These are phyloP conservation scores for Carduelis carduelis DNA, from an alignment of 2,797 vertebrate species.

Conservation along the genomic window DNA sequence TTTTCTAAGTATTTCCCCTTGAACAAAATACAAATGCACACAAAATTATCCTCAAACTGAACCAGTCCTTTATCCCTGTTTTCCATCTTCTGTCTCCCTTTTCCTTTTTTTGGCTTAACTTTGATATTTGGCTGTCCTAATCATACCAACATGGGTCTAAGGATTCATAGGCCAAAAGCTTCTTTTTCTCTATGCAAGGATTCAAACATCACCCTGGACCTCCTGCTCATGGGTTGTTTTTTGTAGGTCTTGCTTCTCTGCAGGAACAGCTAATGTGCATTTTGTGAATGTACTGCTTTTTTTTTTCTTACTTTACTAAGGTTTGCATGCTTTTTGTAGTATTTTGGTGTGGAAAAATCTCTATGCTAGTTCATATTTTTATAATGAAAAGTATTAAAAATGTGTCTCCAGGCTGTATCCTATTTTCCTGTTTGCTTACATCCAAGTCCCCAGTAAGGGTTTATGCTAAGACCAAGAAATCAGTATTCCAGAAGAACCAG, in stretches of 20 bases:
- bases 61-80: neutral
- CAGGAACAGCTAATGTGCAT: neutral
- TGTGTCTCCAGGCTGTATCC: neutral
- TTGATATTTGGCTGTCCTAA: neutral
- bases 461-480: neutral
- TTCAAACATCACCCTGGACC: neutral
- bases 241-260: neutral
- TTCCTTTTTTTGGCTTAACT: neutral
- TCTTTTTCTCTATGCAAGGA: neutral
- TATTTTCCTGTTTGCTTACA: constrained; percentile 48
- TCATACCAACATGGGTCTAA: neutral
- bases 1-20: neutral
- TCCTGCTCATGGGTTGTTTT: neutral
- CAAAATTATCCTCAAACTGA: neutral
- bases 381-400: neutral
- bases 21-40: neutral
- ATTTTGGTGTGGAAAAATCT: constrained; percentile 38
- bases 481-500: neutral
- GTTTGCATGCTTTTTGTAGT: constrained; percentile 20
- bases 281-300: constrained; percentile 1
- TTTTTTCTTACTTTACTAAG: neutral
- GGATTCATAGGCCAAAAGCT: neutral
- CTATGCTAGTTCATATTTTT: neutral
- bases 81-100: neutral
- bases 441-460: neutral